Base-by-base conservation (phyloP, 2,888 invertebrate genomes). In the Hypercompe scribonia region DNA sequence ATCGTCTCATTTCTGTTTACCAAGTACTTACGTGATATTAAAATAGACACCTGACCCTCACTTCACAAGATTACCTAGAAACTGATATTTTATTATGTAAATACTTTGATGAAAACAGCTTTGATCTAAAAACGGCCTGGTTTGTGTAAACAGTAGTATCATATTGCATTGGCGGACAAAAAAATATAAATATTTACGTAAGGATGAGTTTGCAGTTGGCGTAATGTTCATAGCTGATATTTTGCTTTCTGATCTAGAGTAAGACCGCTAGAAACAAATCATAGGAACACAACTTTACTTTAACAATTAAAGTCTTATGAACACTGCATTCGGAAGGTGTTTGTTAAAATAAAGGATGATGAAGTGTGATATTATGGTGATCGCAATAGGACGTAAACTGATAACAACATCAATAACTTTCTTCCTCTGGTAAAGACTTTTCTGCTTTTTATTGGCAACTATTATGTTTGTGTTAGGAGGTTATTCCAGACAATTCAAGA, bases 101-200 rank as follows among this genome's bases (percentile, higher is more conserved):
- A 73, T 70, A 73, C 54, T 65, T 65, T 10, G 33, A 46, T 42
- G 46, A 46, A 58, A 71, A 68, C 70, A 39, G 21, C 75, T 75
- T 75, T 75, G 75, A 72, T 75, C 75, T 75, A 73, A 72, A 70
- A 72, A 67, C 63, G 42, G 68, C 42, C 33, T 34, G 31, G 28
- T 70, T 54, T 71, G 33, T 46, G 33, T 66, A 75, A 72, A 75
- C 68, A 66, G 31, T 31, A 33, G 15, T 54, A 50, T 69, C 63
- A 69, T 54, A 31, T 75, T 66, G 46, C 65, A 68, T 66, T 71
- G 24, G 68, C 58, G 65, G n/a, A 39, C 33, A 61, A 73, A 65
- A 5, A 65, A 58, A 65, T 31, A 31, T 68, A 64, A 68, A 72
- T 68, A 72, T 68, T 65, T 65, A 65, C 21, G 8, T 70, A 36